These are phyloP conservation scores for Pammene fasciana DNA, from an alignment of 2,888 invertebrate species.

Conservation along the genomic window DNA sequence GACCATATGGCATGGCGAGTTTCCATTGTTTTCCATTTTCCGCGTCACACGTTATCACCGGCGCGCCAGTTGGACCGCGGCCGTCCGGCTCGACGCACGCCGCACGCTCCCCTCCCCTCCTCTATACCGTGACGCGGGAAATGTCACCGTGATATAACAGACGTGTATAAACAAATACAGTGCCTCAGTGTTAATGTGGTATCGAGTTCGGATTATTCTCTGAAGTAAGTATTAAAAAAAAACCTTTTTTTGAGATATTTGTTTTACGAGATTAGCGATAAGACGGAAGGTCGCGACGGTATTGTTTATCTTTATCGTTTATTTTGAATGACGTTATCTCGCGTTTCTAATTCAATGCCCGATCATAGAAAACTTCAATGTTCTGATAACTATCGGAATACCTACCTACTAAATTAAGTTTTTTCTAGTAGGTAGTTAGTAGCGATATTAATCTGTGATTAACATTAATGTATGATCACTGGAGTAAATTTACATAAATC, in stretches of 20 bases:
- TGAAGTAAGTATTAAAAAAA: slow-evolving; percentile 63
- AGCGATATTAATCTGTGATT: slow-evolving; percentile 21
- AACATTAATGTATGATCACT: slow-evolving; percentile 31
- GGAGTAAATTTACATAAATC: slow-evolving; percentile 36
- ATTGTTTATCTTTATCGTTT: slow-evolving; percentile 66
- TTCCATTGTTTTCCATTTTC: slow-evolving; percentile 78
- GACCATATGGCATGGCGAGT: slow-evolving; percentile 51
- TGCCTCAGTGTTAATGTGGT: slow-evolving; percentile 69
- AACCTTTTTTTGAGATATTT: slow-evolving; percentile 52
- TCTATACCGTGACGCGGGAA: slow-evolving; percentile 56
- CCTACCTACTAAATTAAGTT: neutral
- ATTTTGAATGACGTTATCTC: slow-evolving; percentile 50
- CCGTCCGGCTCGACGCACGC: slow-evolving; percentile 66
- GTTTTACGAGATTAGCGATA: slow-evolving; percentile 56
- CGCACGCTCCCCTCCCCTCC: slow-evolving; percentile 45
- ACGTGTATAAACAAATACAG: slow-evolving; percentile 64
- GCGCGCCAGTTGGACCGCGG: slow-evolving; percentile 68
- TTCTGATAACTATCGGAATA: neutral
- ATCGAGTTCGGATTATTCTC: slow-evolving; percentile 65
- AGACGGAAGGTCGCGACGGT: slow-evolving; percentile 67
- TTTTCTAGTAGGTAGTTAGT: slow-evolving; percentile 1
- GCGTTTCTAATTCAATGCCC: slow-evolving; percentile 32
- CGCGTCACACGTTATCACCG: slow-evolving; percentile 72
- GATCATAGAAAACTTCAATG: slow-evolving; percentile 11
- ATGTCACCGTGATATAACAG: slow-evolving; percentile 67